Base-by-base conservation (phyloP, 2,888 invertebrate species). In the Geophilus truncorum region DNA sequence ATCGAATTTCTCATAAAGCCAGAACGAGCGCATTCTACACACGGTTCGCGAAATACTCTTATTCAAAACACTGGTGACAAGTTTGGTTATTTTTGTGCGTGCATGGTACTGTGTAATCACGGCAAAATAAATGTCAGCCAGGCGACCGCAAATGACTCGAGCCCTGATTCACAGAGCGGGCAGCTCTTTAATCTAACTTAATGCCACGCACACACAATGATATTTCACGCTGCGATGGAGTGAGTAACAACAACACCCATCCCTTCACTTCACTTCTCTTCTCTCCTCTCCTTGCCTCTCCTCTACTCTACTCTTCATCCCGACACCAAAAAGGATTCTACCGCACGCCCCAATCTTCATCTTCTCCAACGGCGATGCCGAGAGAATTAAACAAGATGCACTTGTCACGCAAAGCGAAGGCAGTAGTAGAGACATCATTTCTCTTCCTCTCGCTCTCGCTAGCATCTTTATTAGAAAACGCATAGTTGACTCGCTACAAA, bases 181-280 rank as follows among this genome's bases (percentile, higher is more conserved):
- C 70, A 28, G 23, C 28, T 28, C 70, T 70, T 70, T 70, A 70
- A 70, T 70, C 70, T 70, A 23, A 70, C 70, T 70, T 70, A 70
- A 70, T 70, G 70, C 70, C 28, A 23, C 40, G 40, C 23, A 70
- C 70, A 23, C 23, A 70, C 70, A 70, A 70, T 70, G 70, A 70
- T 70, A 70, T 70, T 70, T 70, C 70, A 70, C 70, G 70, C 70
- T 9, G 23, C 70, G 28, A 23, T 28, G 70, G 70, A 70, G 70
- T 23, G 70, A 70, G 70, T 23, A 70, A 70, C 23, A 70, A 70
- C 23, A 28, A 23, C 70, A 25, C 18, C 57, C 57, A 6, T 23
- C 28, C 70, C 5, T 70, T n/a, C 28, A 12, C 18, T 25, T 62
- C 62, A n/a, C n/a, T n/a, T n/a, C n/a, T n/a, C n/a, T n/a, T n/a